A percentile compares a stretch with the other conserved stretches of the same genome.
Evolutionary conservation across 2,113 vertebrate genomes (phyloP).

Genomic region (Acanthochromis polyacanthus): DNA sequence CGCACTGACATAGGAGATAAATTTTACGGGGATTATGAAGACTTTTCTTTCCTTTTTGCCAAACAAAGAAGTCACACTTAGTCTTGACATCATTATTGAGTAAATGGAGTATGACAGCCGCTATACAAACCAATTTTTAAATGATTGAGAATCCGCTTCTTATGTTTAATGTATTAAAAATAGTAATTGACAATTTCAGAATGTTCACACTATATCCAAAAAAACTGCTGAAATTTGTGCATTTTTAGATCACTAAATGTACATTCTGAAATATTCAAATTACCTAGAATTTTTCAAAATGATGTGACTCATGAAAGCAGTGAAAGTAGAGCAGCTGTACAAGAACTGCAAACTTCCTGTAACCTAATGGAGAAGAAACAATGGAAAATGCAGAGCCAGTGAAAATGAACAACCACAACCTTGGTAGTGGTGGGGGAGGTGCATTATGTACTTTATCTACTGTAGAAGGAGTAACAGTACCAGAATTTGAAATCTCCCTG

Average conservation of each 20-base stretch:
- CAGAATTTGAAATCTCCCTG: not conserved
- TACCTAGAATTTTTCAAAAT: not conserved
- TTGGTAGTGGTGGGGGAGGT: not conserved
- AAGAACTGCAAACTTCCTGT: constrained; percentile 5
- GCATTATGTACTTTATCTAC: not conserved
- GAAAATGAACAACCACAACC: not conserved
- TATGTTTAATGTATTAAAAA: too few species aligned
- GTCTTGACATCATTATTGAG: not conserved
- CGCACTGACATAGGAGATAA: not conserved
- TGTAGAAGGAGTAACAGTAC: not conserved
- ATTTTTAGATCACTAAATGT: too few species aligned
- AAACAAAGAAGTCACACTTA: not conserved
- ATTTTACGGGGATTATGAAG: not conserved
- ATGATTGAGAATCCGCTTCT: too few species aligned
- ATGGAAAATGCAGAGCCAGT: constrained; percentile 1
- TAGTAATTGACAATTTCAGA: too few species aligned
- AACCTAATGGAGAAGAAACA: not conserved
- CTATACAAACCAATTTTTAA: too few species aligned
- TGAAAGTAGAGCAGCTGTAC: not conserved
- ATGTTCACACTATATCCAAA: too few species aligned
- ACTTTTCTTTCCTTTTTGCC: not conserved
- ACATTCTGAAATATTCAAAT: too few species aligned
- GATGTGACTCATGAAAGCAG: not conserved
- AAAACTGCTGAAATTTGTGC: too few species aligned
- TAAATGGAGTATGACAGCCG: not conserved